A percentile compares a stretch with the other conserved stretches of the same genome.
Conservation (phyloP, 1,140 invertebrate genomes). For the Eurytemora carolleeae region DNA sequence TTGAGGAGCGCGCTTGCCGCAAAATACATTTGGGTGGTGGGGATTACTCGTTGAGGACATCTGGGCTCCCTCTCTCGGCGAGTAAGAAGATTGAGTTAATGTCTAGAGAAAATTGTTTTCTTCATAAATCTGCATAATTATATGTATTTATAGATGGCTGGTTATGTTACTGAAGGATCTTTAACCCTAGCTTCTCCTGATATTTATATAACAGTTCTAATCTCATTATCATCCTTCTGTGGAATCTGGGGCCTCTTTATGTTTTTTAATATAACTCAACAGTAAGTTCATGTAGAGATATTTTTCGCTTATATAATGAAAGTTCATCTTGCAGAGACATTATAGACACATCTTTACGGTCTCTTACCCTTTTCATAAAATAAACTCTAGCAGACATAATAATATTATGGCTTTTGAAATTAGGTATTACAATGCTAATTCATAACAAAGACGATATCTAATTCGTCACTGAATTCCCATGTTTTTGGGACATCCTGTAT, state of each 20-base stretch:
- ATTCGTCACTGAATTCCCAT: no score
- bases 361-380: no score
- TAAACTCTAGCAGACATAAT: no score
- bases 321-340: no score
- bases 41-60: neutral
- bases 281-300: no score
- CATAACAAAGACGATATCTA: no score
- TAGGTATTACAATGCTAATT: no score
- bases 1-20: no score
- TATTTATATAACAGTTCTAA: constrained; percentile 2
- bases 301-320: no score
- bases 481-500: no score
- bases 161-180: neutral
- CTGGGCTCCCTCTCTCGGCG: neutral
- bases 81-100: neutral
- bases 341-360: no score
- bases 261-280: constrained; percentile 10
- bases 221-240: neutral
- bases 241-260: constrained; percentile 10
- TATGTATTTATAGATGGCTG: neutral
- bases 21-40: neutral
- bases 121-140: neutral
- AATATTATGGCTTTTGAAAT: no score
- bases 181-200: neutral
- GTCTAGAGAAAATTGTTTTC: neutral